Evolutionary conservation across 1,140 invertebrate genomes (phyloP).

Genomic region (Radopholus similis): DNA sequence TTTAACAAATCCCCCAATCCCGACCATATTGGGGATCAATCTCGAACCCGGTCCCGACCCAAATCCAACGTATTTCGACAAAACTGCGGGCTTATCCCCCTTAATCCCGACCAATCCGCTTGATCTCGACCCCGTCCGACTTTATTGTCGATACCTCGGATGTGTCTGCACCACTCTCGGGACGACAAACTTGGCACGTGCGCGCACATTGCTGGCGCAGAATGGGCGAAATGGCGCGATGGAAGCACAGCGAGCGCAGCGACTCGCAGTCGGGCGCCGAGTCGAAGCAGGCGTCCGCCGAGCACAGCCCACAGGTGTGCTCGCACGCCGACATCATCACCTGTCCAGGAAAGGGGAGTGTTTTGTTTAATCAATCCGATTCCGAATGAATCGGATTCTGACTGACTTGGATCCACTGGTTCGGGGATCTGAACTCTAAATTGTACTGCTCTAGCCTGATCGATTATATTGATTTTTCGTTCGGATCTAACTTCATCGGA

Average conservation of each 20-base stretch:
- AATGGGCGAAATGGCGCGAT: slow-evolving; percentile 1
- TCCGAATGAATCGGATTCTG: background rate
- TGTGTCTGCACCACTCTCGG: background rate
- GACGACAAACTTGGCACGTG: background rate
- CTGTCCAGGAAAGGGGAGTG: background rate
- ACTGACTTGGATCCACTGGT: background rate
- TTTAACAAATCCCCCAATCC: too few relatives aligned
- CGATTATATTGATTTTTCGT: too few relatives aligned
- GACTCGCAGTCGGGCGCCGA: background rate
- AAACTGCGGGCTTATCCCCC: background rate
- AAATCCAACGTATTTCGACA: background rate
- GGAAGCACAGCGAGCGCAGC: background rate
- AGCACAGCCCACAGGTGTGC: slow-evolving; percentile 12
- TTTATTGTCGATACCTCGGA: background rate
- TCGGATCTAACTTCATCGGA: too few relatives aligned
- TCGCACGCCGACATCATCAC: slow-evolving; percentile 18
- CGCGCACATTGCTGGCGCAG: slow-evolving; percentile 10
- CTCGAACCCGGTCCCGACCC: background rate
- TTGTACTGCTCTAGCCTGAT: too few relatives aligned
- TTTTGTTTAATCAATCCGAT: background rate
- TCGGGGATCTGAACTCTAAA: too few relatives aligned
- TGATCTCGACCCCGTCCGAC: background rate
- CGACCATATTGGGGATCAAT: background rate
- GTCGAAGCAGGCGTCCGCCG: slow-evolving; percentile 11
- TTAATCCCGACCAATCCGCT: background rate